Percentiles rank a stretch among this genome's conserved stretches.
phyloP scores from a whole-genome alignment of 2,113 vertebrate species.

The Rynchops niger region DNA sequence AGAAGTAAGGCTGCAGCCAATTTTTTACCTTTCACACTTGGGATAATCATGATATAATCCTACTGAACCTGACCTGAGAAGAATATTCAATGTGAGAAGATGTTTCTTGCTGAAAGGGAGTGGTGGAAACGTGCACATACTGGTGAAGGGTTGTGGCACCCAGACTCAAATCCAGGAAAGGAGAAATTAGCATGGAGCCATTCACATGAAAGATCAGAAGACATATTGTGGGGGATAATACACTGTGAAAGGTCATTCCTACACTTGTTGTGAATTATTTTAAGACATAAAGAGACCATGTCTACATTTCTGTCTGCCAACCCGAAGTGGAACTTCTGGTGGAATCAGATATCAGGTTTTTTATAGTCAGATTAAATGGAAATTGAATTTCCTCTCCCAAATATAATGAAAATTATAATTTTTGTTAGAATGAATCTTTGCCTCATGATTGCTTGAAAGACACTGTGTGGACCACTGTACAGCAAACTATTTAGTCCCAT shows the following conservation, averaged over 20 bases:
- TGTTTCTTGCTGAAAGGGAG: background rate
- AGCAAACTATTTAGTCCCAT: background rate
- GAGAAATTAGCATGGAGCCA: constrained; percentile 21
- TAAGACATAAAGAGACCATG: background rate
- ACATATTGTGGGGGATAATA: background rate
- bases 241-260: background rate
- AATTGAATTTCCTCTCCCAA: constrained; percentile 6
- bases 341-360: background rate
- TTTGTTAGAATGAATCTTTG: background rate
- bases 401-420: background rate
- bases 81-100: background rate
- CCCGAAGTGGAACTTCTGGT: background rate
- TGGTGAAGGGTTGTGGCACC: background rate
- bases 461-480: background rate
- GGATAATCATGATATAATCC: background rate
- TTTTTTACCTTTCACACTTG: background rate
- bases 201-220: constrained; percentile 35
- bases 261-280: constrained; percentile 11
- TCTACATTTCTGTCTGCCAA: constrained; percentile 40
- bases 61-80: background rate
- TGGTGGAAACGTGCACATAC: background rate
- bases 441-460: background rate
- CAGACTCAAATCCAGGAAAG: background rate
- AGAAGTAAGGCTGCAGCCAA: background rate
- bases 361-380: constrained; percentile 3